Evolutionary conservation across 1,140 invertebrate genomes (phyloP).

Genomic region (Lineus longissimus): DNA sequence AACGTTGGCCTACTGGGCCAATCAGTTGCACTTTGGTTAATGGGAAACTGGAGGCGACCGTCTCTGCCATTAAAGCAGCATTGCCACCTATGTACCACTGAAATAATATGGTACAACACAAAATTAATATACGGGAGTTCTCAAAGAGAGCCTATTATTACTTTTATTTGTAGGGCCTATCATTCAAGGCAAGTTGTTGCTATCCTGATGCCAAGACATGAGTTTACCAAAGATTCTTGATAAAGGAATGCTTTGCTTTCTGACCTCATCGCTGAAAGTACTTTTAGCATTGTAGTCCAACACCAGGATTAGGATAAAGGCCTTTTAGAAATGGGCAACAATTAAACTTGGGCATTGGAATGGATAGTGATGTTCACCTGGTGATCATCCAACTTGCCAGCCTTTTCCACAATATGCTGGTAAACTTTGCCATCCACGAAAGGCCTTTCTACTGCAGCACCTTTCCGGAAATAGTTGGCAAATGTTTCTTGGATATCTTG

Average conservation of each 20-base stretch:
- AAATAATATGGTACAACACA: no score
- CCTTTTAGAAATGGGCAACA: no score
- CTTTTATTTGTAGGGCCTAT: neutral
- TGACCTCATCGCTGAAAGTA: neutral
- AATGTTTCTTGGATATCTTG: slow-evolving; percentile 52
- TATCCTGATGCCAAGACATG: no score
- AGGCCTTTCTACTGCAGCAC: slow-evolving; percentile 54
- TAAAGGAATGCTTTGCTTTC: neutral
- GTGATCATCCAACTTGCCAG: slow-evolving; percentile 35
- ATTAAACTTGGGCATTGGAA: no score
- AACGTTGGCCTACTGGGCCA: slow-evolving; percentile 55
- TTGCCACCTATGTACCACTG: slow-evolving; percentile 57
- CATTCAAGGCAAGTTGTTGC: neutral
- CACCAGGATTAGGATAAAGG: no score
- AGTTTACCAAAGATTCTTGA: neutral
- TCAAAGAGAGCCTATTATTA: no score
- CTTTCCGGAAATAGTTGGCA: slow-evolving; percentile 52
- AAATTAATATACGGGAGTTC: no score
- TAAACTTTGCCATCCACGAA: slow-evolving; percentile 35
- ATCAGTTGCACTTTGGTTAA: slow-evolving; percentile 39
- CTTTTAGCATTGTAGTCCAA: no score
- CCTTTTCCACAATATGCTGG: slow-evolving; percentile 43
- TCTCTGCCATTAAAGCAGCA: slow-evolving; percentile 56
- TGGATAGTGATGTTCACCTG: no score
- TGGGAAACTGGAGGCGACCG: slow-evolving; percentile 34